phyloP scores from a whole-genome alignment of 2,113 vertebrate species.

The Delphinus delphis region DNA sequence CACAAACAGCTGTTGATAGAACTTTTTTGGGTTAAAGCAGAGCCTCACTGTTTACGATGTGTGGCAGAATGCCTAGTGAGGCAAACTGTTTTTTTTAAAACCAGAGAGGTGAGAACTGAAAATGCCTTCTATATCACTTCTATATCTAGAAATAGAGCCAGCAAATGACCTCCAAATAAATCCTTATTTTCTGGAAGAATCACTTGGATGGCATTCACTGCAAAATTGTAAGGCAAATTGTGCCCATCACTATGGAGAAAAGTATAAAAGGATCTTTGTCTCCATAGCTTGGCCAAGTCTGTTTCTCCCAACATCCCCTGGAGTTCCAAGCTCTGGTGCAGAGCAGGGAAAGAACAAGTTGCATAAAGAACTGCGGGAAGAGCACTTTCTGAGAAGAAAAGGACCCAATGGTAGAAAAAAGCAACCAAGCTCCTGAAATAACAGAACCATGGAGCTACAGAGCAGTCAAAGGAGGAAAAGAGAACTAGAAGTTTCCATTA shows the following conservation, averaged over 20 bases:
- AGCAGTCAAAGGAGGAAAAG: background rate
- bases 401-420: background rate
- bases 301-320: background rate
- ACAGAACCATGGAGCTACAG: background rate
- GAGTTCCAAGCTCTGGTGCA: background rate
- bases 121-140: background rate
- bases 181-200: background rate
- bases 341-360: background rate
- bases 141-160: background rate
- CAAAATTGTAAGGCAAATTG: too few species aligned
- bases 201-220: too few species aligned
- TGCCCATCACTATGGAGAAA: too few species aligned
- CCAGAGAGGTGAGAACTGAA: conserved; percentile 33
- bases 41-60: background rate
- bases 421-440: background rate
- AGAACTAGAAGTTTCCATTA: background rate
- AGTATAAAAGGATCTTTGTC: too few species aligned
- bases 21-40: background rate
- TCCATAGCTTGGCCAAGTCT: background rate
- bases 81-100: background rate
- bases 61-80: conserved; percentile 37
- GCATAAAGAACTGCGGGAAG: background rate
- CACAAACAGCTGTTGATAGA: background rate
- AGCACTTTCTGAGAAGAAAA: background rate
- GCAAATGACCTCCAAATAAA: background rate